Evolutionary conservation across 2,797 vertebrate genomes (phyloP), one percentile per base, ranked within the genome.

Genomic region (Malacoraja senta): DNA sequence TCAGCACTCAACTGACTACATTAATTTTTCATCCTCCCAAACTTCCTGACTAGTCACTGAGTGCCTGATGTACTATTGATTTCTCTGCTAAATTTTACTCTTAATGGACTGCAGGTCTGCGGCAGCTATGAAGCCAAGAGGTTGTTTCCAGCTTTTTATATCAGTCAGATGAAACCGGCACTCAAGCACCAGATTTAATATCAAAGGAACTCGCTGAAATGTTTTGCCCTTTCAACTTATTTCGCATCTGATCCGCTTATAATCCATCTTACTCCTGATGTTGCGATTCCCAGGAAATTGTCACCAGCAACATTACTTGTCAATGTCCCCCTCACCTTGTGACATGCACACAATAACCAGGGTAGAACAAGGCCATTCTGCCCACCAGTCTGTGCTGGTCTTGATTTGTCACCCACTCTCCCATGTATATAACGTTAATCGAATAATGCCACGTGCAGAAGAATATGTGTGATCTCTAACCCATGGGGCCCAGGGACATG

Each of bases 21-120:
- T 88, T 88, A 88, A 88, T 88, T 68, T 88, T 88, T 88, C 65
- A 88, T 88, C 19, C n/a, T 19, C 8, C 58, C 84, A 88, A 88
- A 68, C 84, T 88, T 88, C 84, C 84, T 68, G 84, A 68, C n/a
- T 32, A 10, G 84, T 68, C n/a, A 35, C 84, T 88, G 61, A 88
- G 63, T 88, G 84, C 17, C 61, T 68, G 84, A 88, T 88, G 84
- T 88, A 35, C 84, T 68, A 88, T 88, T 88, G 84, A 88, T 88
- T 88, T 88, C 84, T 19, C n/a, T 35, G 84, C 61, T 88, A 68
- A 68, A 68, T 68, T 88, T 63, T 88, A n/a, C 84, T 68, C 84
- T 68, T 88, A 88, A 88, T 88, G n/a, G 84, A 88, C 63, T 35
- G n/a, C 32, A 65, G 61, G 61, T n/a, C 63, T 10, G 21, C 65